These are phyloP conservation scores for Ifrita kowaldi DNA, from an alignment of 2,113 vertebrate species.

Conservation along the genomic window DNA sequence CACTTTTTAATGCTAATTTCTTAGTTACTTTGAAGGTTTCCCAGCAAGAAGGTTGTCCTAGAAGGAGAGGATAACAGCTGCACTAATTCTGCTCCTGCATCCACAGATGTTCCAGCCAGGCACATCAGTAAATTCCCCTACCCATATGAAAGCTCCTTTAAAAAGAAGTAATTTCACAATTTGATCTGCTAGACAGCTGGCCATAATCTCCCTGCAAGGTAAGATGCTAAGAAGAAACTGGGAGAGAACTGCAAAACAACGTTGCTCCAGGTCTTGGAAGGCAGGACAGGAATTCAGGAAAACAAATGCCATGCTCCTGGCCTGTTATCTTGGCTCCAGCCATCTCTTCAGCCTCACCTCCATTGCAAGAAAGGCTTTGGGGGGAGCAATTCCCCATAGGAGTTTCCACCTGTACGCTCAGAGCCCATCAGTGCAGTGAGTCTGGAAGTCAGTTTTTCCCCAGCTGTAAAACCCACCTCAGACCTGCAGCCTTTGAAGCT, in stretches of 20 bases:
- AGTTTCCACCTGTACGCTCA: fast-evolving
- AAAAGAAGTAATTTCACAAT: background rate
- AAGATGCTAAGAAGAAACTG: background rate
- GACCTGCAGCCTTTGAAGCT: background rate
- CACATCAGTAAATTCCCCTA: fast-evolving
- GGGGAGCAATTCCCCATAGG: background rate
- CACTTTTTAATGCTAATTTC: background rate
- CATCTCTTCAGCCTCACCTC: background rate
- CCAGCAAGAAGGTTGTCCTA: background rate
- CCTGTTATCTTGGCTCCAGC: background rate
- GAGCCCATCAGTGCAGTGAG: fast-evolving
- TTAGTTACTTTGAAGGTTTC: background rate
- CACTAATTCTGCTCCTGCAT: background rate
- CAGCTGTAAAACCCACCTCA: background rate
- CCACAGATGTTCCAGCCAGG: background rate
- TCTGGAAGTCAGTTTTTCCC: background rate
- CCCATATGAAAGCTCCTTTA: background rate
- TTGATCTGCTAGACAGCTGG: background rate
- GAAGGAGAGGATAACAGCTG: background rate
- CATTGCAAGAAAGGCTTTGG: background rate
- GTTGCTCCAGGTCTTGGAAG: background rate
- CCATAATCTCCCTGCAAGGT: background rate
- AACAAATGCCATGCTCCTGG: background rate
- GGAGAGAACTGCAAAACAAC: background rate
- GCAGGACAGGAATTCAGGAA: background rate